Conservation (phyloP, 2,888 invertebrate species). For the Chymomyza procnemis region DNA sequence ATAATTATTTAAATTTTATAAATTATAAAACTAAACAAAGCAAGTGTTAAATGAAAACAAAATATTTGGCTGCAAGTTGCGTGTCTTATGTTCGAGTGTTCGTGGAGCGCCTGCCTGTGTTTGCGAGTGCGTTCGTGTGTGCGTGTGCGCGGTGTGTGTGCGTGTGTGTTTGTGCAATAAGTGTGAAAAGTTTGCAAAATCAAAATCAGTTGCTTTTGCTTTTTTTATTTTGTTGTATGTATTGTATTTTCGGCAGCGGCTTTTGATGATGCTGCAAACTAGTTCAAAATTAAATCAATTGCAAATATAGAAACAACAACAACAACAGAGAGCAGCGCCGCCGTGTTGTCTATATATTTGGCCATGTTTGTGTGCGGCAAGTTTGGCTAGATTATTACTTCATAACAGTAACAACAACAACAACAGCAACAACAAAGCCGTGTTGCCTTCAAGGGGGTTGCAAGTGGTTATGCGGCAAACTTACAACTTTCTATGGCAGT, state of each 20-base stretch:
- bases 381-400: slow-evolving; percentile 58
- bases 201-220: slow-evolving; percentile 29
- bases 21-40: background rate
- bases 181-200: slow-evolving; percentile 20
- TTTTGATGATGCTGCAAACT: background rate
- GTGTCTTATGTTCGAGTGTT: background rate
- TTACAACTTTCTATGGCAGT: background rate
- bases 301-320: slow-evolving; percentile 18
- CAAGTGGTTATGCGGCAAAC: slow-evolving; percentile 8
- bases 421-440: slow-evolving; percentile 25
- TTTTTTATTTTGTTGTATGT: slow-evolving; percentile 10
- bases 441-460: slow-evolving; percentile 5
- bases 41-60: background rate
- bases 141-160: background rate
- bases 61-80: background rate
- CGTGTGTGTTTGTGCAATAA: slow-evolving; percentile 15
- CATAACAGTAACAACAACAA: slow-evolving; percentile 46
- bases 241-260: slow-evolving; percentile 33
- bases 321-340: slow-evolving; percentile 7
- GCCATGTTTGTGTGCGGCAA: slow-evolving; percentile 31
- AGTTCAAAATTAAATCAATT: background rate
- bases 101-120: background rate
- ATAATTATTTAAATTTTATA: background rate
- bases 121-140: slow-evolving; percentile 18
- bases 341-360: slow-evolving; percentile 12